Evolutionary conservation across 2,888 invertebrate genomes (phyloP), one percentile per base, ranked within the genome.

Genomic region (Rhagonycha fulva): DNA sequence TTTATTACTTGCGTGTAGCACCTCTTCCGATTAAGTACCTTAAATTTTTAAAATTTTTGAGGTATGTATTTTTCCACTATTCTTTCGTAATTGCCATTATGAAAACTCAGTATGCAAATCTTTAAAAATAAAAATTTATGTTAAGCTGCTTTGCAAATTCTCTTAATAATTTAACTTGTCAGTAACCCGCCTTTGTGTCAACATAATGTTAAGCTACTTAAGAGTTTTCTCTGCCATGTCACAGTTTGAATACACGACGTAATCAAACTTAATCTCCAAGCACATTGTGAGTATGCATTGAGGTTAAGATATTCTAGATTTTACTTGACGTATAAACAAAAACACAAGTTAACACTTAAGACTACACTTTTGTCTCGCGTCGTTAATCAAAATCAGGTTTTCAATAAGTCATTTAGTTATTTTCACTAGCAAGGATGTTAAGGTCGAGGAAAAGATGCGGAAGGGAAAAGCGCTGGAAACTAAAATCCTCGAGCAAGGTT

Each of bases 221-320:
- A 14, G 23, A 72, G 66, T 68, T 72, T 26, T 28, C 61, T 72
- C 61, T 72, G 72, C 68, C 68, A 68, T 72, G 72, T 72, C 72
- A 72, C 28, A 72, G 72, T 72, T 72, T 47, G 72, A 72, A 28
- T 72, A 72, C 72, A 72, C 28, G 71, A 71, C 68, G 68, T 60
- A 72, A 72, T 60, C 68, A 72, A 72, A 72, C 63, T 28, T 72
- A 72, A 72, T 72, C 72, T 72, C n/a, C 68, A 61, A 67, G 72
- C 28, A 32, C 66, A 68, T 14, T 62, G 67, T 68, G 72, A 68
- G 67, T 72, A 72, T 72, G 72, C 68, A 72, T 68, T 72, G n/a
- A 61, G 68, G 72, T 68, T 72, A 72, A 72, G 72, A 68, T 68
- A 26, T 63, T 72, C 68, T 47, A 28, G 72, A 61, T 72, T 72